Evolutionary conservation across 2,113 vertebrate species (phyloP), one percentile per base, ranked within the genome.

Genomic region (Aptenodytes patagonicus): DNA sequence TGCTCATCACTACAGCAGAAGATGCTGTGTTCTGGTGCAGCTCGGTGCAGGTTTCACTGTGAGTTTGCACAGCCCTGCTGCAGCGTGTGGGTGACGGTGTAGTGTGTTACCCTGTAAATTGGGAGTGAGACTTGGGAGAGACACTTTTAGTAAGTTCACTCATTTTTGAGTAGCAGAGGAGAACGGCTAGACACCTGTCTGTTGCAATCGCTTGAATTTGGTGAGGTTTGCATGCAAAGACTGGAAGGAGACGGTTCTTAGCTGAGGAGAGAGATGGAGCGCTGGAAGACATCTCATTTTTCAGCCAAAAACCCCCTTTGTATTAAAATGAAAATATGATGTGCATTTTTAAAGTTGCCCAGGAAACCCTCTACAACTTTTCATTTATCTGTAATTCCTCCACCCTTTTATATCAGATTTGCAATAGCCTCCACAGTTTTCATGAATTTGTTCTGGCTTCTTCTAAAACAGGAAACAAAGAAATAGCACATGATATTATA

Each of bases 401-500:
- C 21, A 38, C 79, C 38, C 25, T 42, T 47, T 66, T 22, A 28
- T 73, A 95, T 89, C 75, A 93, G 78, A 89, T 75, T n/a, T 93
- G 76, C 78, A 90, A 77, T 18, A 84, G 70, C 85, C 87, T 46
- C 54, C 26, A 54, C 34, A 12, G n/a, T 66, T 82, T 47, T 71
- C 66, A 58, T 25, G 24, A 64, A 83, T 94, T 70, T 66, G 55
- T 68, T 77, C 70, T 32, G 36, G 7, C 2, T 58, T 81, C 70
- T 51, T 91, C 89, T 81, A 64, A 95, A 92, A 96, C 0, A 21
- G 75, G 89, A 90, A 95, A 97, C 95, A 96, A 97, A 96, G 90
- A 94, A 89, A 94, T 28, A 34, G 85, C 88, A 68, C 22, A 25
- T 3, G 62, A 64, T 77, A 75, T 77, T 85, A 77, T 16, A 87